Evolutionary conservation across 2,797 vertebrate genomes (phyloP), one percentile per base, ranked within the genome.

Genomic region (Malurus leucopterus): DNA sequence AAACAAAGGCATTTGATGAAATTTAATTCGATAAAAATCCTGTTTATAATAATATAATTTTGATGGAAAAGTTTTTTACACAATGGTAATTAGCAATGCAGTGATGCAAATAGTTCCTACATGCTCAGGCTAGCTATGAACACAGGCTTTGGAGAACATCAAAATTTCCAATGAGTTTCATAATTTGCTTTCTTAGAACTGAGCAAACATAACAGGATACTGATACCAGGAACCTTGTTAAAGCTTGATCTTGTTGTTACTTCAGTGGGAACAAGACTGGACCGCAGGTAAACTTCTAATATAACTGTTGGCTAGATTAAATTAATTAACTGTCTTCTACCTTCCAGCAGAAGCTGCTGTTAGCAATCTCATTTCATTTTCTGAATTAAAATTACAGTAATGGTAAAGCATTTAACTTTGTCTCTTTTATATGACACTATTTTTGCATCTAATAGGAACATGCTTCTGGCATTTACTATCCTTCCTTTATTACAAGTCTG

Each of bases 381-480:
- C 81, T 81, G 71, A 86, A 81, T 17, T 88, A 73, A 90, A 91
- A 94, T 92, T 90, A 75, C 36, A 81, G 63, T 85, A 89, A 84
- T 69, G 63, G 11, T 88, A 63, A 93, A 88, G 46, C 30, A 58
- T 81, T 94, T 89, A 91, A 80, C 77, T 91, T 81, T 76, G 41
- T 46, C 58, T 89, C 53, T 84, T 91, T 92, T 73, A 84, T 86
- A 78, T 70, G 67, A 70, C 72, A 76, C 67, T 81, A 59, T 75
- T 94, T 91, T 90, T 92, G 86, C 32, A 54, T 64, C 84, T 91
- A 87, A 92, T 86, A 85, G 53, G 76, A 93, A 81, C 58, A 73
- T 49, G 51, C 54, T 64, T 88, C 62, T 68, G 58, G 76, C 70
- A 74, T 87, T 86, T 95, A 83, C 67, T 84, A 24, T 53, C 26